Percentiles rank a stretch among this genome's conserved stretches.
phyloP scores from a whole-genome alignment of 2,797 vertebrate species.

The Miichthys miiuy region DNA sequence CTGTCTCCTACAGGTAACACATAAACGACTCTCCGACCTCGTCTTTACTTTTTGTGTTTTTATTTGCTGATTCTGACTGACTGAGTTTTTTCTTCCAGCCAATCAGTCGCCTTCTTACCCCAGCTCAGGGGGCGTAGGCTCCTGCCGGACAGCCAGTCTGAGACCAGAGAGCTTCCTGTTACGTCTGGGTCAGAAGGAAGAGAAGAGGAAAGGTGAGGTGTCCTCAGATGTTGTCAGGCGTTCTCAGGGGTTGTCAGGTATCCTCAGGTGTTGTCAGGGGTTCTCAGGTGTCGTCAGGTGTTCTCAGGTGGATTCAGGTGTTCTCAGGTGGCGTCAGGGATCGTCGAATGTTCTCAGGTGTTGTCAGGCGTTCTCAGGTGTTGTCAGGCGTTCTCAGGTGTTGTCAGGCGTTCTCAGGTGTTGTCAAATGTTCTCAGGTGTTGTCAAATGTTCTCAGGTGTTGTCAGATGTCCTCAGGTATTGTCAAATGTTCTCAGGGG shows the following conservation, averaged over 20 bases:
- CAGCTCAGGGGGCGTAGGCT: slow-evolving; percentile 80
- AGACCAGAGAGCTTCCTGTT: slow-evolving; percentile 95
- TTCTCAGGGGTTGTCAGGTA: too few species aligned
- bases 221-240: too few species aligned
- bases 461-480: background rate
- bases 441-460: background rate
- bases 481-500: background rate
- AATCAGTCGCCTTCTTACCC: slow-evolving; percentile 87
- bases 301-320: background rate
- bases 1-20: slow-evolving; percentile 88
- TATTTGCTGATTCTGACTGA: background rate
- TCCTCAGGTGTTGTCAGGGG: too few species aligned
- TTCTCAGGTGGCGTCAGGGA: too few species aligned
- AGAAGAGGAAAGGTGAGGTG: slow-evolving; percentile 90
- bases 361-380: background rate
- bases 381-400: too few species aligned
- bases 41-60: too few species aligned
- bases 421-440: too few species aligned
- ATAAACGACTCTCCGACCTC: too few species aligned
- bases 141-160: slow-evolving; percentile 83
- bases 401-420: background rate
- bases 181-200: slow-evolving; percentile 89
- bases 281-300: background rate
- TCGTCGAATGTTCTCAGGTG: too few species aligned
- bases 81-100: slow-evolving; percentile 60